Conservation (phyloP, 2,888 invertebrate species). For the Hirtodrosophila alboralis region DNA sequence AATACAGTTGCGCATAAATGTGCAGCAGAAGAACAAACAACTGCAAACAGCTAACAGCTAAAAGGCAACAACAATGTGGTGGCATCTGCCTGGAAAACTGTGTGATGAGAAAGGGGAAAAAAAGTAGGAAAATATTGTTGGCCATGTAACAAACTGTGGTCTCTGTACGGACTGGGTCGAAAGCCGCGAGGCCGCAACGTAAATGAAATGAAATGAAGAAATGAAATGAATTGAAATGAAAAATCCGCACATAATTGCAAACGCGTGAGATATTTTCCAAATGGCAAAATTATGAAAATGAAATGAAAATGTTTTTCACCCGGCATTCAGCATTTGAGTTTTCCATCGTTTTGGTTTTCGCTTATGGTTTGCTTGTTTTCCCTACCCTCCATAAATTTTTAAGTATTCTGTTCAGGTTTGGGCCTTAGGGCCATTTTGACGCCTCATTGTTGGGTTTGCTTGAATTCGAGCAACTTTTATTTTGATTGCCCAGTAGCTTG, state of each 20-base stretch:
- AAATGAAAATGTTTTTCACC: constrained; percentile 51
- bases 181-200: constrained; percentile 43
- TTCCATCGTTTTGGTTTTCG: constrained; percentile 2
- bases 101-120: constrained; percentile 13
- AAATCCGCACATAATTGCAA: constrained; percentile 75
- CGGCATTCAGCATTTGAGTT: constrained; percentile 5
- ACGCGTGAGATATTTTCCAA: constrained; percentile 80
- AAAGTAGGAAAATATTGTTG: constrained; percentile 16
- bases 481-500: constrained; percentile 35
- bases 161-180: constrained; percentile 22
- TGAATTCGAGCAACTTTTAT: constrained; percentile 19
- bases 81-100: constrained; percentile 28
- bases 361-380: constrained; percentile 5
- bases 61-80: constrained; percentile 28
- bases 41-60: constrained; percentile 35
- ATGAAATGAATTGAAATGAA: constrained; percentile 56
- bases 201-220: constrained; percentile 54
- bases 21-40: constrained; percentile 44
- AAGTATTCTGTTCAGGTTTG: constrained; percentile 59
- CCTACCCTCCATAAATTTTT: no score
- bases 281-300: constrained; percentile 77
- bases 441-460: constrained; percentile 39
- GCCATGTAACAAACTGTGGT: constrained; percentile 50
- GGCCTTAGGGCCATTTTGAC: constrained; percentile 47
- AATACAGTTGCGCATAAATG: constrained; percentile 75